Evolutionary conservation across 2,113 vertebrate species (phyloP).

Genomic region (Manacus vitellinus): DNA sequence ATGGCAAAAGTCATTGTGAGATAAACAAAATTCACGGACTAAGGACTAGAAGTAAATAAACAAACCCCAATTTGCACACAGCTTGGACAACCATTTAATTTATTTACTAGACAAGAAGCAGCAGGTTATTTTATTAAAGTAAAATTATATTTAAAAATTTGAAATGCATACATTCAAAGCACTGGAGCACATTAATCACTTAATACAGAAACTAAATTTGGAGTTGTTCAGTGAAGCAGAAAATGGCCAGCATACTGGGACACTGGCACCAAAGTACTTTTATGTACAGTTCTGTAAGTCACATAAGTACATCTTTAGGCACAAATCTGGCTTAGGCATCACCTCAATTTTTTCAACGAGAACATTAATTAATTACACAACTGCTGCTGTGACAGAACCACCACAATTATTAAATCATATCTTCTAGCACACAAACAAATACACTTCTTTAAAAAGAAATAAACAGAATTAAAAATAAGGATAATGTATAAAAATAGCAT

Average conservation of each 20-base stretch:
- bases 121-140: conserved; percentile 28
- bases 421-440: background rate
- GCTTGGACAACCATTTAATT: background rate
- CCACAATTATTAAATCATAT: background rate
- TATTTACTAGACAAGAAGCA: conserved; percentile 50
- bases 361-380: background rate
- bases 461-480: background rate
- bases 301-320: background rate
- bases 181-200: background rate
- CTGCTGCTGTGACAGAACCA: background rate
- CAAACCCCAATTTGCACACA: background rate
- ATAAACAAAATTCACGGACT: background rate
- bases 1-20: background rate
- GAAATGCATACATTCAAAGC: conserved; percentile 7
- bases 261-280: background rate
- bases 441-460: background rate
- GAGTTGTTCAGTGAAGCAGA: background rate
- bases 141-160: background rate
- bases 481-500: conserved; percentile 43
- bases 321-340: background rate
- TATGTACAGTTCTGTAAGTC: background rate
- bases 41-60: background rate
- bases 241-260: background rate
- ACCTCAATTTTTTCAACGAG: background rate
- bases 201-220: background rate